These are phyloP conservation scores for Cydia fagiglandana DNA, from an alignment of 1,140 invertebrate species.

Conservation along the genomic window DNA sequence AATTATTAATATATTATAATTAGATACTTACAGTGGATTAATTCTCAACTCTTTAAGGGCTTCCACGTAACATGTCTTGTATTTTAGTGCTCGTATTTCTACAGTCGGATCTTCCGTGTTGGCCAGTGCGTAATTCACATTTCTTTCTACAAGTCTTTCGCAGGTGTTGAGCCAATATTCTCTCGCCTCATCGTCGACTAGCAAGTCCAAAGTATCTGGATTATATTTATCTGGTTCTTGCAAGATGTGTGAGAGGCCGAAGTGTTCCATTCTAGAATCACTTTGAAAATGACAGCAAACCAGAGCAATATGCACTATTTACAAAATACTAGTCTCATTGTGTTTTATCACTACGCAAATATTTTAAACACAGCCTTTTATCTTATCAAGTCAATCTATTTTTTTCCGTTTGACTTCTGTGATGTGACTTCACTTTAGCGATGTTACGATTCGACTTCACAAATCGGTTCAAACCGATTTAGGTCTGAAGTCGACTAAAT, in stretches of 20 bases:
- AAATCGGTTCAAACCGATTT: no score
- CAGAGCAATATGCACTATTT: conserved; percentile 40
- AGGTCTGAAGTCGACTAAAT: no score
- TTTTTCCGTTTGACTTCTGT: conserved; percentile 23
- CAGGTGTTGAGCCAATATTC: conserved; percentile 97
- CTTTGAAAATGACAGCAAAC: conserved; percentile 36
- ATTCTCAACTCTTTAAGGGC: conserved; percentile 87
- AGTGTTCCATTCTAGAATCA: conserved; percentile 67
- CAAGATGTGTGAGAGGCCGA: conserved; percentile 69
- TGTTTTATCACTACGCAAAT: conserved; percentile 68
- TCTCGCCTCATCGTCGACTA: conserved; percentile 90
- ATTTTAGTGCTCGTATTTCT: conserved; percentile 87
- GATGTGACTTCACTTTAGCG: no score
- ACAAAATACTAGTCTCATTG: conserved; percentile 59
- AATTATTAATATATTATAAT: no score
- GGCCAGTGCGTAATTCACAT: conserved; percentile 86
- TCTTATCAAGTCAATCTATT: conserved; percentile 54
- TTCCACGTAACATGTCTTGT: conserved; percentile 91
- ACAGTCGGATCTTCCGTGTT: conserved; percentile 89
- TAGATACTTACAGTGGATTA: conserved; percentile 87
- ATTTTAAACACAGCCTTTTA: conserved; percentile 46
- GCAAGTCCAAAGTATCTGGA: conserved; percentile 94
- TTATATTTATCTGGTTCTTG: conserved; percentile 83
- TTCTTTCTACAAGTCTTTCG: conserved; percentile 88
- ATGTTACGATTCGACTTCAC: no score